Percentiles rank a stretch among this genome's conserved stretches.
Conservation (phyloP, 1,140 invertebrate species). For the Drosophila mayri region DNA sequence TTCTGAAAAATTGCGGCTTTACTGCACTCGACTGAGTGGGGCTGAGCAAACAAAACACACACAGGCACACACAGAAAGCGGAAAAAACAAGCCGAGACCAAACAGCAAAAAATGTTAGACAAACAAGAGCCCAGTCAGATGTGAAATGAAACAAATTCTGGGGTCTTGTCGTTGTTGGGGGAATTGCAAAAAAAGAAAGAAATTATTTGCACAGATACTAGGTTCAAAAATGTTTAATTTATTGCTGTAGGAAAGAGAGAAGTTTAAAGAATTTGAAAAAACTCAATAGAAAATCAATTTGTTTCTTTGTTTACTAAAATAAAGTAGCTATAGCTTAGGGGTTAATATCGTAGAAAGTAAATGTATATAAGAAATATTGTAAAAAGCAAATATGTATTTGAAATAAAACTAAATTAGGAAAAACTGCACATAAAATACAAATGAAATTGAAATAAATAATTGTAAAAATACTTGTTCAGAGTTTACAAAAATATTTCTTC, state of each 20-base stretch:
- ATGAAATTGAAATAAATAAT: background rate
- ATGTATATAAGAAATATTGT: background rate
- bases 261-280: background rate
- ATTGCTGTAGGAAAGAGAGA: background rate
- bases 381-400: background rate
- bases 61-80: conserved; percentile 13
- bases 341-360: too few relatives aligned
- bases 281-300: background rate
- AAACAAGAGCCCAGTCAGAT: conserved; percentile 54
- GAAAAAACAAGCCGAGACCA: conserved; percentile 28
- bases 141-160: conserved; percentile 57
- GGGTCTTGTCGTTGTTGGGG: background rate
- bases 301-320: background rate
- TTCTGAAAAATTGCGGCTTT: conserved; percentile 61
- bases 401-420: background rate
- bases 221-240: conserved; percentile 34
- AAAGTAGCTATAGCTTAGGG: too few relatives aligned
- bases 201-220: conserved; percentile 38
- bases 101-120: conserved; percentile 30
- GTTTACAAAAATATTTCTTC: background rate
- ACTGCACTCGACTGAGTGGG: conserved; percentile 40
- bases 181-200: conserved; percentile 16
- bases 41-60: conserved; percentile 16
- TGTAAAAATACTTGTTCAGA: too few relatives aligned
- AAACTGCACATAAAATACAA: background rate